A percentile compares a stretch with the other conserved stretches of the same genome.
phyloP scores from a whole-genome alignment of 2,797 vertebrate species.

The Falco columbarius region DNA sequence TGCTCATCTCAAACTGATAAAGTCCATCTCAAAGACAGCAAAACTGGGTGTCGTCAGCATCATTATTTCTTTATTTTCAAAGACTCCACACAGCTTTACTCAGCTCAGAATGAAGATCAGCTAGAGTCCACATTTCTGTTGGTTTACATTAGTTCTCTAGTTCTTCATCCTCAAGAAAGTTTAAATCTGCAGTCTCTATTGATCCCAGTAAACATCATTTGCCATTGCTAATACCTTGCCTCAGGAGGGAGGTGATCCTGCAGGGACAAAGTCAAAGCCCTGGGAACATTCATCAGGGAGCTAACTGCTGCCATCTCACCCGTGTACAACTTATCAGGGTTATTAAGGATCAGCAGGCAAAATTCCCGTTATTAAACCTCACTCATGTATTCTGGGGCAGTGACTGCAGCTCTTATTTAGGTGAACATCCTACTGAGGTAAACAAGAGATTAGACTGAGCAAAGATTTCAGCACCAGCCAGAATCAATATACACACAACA shows the following conservation, averaged over 20 bases:
- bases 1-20: background rate
- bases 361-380: background rate
- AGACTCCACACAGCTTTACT: background rate
- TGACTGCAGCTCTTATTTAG: background rate
- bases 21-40: background rate
- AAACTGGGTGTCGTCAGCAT: background rate
- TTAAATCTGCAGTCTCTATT: background rate
- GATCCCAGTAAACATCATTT: background rate
- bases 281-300: background rate
- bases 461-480: background rate
- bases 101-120: background rate
- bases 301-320: background rate
- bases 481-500: background rate
- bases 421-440: background rate
- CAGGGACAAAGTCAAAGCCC: background rate
- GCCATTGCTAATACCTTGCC: background rate
- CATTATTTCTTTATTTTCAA: background rate
- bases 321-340: background rate
- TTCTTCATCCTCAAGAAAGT: background rate
- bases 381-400: background rate
- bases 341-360: background rate
- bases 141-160: background rate
- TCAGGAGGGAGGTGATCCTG: rapidly evolving
- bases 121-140: background rate
- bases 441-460: background rate